A percentile compares a stretch with the other conserved stretches of the same genome.
Conservation (phyloP, 2,113 vertebrate species). For the Promerops cafer region DNA sequence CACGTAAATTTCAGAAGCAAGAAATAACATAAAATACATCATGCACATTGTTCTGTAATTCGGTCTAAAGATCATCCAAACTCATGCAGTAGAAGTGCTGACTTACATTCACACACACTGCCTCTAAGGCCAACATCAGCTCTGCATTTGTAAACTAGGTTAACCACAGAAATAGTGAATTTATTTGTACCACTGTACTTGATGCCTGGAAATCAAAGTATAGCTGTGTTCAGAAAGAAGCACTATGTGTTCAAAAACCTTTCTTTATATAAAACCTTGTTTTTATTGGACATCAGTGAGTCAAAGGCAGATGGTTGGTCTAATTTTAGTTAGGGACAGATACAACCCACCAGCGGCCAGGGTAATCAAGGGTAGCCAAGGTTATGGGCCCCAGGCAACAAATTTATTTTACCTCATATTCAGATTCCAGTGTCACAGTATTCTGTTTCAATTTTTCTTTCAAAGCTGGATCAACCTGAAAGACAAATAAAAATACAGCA, state of each 20-base stretch:
- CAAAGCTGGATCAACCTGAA: slow-evolving; percentile 80
- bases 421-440: slow-evolving; percentile 80
- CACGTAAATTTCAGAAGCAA: not conserved
- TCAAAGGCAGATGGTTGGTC: slow-evolving; percentile 44
- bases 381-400: slow-evolving; percentile 1
- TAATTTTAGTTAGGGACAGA: slow-evolving; percentile 61
- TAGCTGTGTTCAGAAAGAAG: slow-evolving; percentile 18
- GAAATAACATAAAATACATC: not conserved
- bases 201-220: slow-evolving; percentile 9
- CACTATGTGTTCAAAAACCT: not conserved
- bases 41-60: not conserved
- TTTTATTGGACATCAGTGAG: slow-evolving; percentile 40
- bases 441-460: slow-evolving; percentile 76
- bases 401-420: slow-evolving; percentile 82
- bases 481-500: slow-evolving; percentile 28
- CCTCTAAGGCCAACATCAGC: not conserved
- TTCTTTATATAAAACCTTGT: slow-evolving; percentile 38
- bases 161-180: not conserved
- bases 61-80: not conserved
- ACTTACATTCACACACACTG: not conserved
- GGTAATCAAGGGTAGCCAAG: slow-evolving; percentile 39
- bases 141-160: not conserved
- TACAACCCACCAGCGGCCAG: not conserved
- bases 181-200: slow-evolving; percentile 1
- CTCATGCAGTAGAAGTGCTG: not conserved